Evolutionary conservation across 2,113 vertebrate genomes (phyloP), one percentile per base, ranked within the genome.

Genomic region (Amphilophus citrinellus): DNA sequence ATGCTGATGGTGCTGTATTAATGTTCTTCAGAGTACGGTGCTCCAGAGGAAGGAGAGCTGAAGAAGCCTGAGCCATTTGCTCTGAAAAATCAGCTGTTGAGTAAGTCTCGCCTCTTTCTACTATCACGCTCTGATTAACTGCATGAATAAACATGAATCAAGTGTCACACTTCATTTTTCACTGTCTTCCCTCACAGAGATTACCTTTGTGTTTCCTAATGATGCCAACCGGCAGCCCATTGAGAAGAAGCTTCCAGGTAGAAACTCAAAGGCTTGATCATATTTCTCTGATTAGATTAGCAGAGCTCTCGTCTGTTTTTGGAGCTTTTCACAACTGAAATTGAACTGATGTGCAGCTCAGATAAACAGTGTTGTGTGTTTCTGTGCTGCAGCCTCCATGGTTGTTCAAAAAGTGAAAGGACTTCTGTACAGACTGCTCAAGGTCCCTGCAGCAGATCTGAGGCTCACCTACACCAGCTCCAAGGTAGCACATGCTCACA

Each of bases 401-500:
- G 96, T 95, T 4, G 65, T 99, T 71, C 97, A 98, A 88, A 99
- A 97, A 90, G 96, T 99, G 88, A 99, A 98, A 91, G 98, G 97
- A 1, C 83, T 99, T 61, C 95, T 99, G 4, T 96, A 96, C 82
- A 93, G 97, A 66, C 93, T 98, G 6, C 89, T 99, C 59, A 98
- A 96, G 95, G 92, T 98, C 60, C 97, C 97, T 39, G 95, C 94
- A 30, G 93, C 96, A 0, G 95, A 97, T 75, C 89, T 99, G 83
- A 95, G 90, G 82, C 88, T 99, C 83, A 96, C 94, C 80, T 99
- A 99, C 20, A 89, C 95, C 92, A 98, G 96, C 89, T 92, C 95
- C 58, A 97, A 98, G 95, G 98, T 98, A 95, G 95, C 27, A 5
- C 4, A 2, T 3, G 24, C 22, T 53, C 10, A n/a, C 37, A 47